Conservation (phyloP, 2,797 vertebrate genomes). For the Mycteria americana region DNA sequence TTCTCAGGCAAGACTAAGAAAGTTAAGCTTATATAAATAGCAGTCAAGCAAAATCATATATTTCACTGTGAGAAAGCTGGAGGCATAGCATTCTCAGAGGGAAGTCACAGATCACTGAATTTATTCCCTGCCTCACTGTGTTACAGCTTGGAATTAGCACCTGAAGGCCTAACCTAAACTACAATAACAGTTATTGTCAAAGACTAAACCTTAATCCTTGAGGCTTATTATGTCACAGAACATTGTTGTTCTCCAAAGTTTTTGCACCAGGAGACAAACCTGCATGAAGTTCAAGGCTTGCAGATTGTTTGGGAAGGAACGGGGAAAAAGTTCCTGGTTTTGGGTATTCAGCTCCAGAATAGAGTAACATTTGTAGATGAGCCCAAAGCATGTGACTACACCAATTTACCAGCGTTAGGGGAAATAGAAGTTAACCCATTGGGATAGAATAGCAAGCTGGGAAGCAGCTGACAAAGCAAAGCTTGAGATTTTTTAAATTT, state of each 20-base stretch:
- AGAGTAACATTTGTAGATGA: background rate
- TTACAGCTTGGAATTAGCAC: background rate
- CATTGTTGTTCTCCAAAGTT: background rate
- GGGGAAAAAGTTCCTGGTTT: background rate
- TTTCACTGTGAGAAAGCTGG: background rate
- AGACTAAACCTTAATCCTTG: background rate
- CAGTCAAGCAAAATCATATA: background rate
- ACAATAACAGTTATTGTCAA: background rate
- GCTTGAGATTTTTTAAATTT: accelerated
- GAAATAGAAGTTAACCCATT: accelerated
- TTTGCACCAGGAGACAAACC: background rate
- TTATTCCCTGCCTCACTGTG: background rate
- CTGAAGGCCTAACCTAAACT: background rate
- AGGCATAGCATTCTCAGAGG: background rate
- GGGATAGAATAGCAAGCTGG: background rate
- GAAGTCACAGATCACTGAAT: background rate
- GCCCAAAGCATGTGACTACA: background rate
- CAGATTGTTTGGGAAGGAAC: background rate
- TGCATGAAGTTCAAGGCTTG: background rate
- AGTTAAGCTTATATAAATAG: background rate
- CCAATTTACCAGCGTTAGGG: background rate
- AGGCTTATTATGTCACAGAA: background rate
- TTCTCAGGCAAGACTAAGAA: background rate
- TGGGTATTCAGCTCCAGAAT: background rate
- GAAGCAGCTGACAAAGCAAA: background rate